These are phyloP conservation scores for Porphyrio hochstetteri DNA, from an alignment of 2,113 vertebrate genomes.

Conservation along the genomic window DNA sequence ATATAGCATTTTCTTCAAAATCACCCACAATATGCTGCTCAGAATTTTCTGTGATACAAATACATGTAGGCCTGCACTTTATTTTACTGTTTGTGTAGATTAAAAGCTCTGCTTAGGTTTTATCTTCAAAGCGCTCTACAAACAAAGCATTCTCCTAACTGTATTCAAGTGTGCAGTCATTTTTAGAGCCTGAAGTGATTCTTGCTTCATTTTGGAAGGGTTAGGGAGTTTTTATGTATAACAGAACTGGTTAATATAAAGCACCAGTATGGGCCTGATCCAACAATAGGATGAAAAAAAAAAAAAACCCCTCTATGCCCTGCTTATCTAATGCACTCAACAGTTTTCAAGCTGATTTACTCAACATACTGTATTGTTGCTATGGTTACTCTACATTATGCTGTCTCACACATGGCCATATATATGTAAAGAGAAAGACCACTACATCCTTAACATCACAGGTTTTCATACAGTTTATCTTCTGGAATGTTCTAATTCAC, in stretches of 20 bases:
- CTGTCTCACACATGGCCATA: background rate
- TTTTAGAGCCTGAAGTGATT: background rate
- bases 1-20: background rate
- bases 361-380: background rate
- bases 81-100: background rate
- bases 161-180: background rate
- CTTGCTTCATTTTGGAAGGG: background rate
- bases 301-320: fast-evolving
- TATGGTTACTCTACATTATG: constrained; percentile 16
- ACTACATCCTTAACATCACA: background rate
- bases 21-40: background rate
- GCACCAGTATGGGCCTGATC: background rate
- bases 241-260: background rate
- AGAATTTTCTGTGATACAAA: background rate
- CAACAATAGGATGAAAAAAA: background rate
- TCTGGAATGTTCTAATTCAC: background rate
- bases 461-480: background rate
- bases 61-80: background rate
- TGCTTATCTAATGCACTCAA: background rate
- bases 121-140: constrained; percentile 22
- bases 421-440: background rate
- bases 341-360: background rate
- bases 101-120: background rate
- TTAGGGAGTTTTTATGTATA: background rate
- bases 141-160: background rate